These are phyloP conservation scores for Himalopsyche japonica DNA, from an alignment of 2,888 invertebrate species.

Conservation along the genomic window DNA sequence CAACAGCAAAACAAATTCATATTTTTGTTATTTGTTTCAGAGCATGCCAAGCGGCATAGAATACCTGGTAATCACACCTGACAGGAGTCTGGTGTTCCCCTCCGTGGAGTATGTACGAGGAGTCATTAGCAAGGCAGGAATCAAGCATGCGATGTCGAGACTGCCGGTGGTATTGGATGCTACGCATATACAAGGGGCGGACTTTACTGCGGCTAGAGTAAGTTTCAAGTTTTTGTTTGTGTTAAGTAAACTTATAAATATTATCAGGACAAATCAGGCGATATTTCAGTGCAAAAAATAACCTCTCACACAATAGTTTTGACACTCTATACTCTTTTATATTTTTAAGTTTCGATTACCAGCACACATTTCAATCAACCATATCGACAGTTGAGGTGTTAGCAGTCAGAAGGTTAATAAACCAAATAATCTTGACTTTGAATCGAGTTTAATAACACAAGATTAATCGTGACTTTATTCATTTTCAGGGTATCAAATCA, in stretches of 20 bases:
- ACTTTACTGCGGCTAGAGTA: slow-evolving; percentile 79
- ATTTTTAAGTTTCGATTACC: too few relatives aligned
- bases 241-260: too few relatives aligned
- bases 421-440: too few relatives aligned
- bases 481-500: slow-evolving; percentile 67
- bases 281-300: too few relatives aligned
- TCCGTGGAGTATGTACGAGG: slow-evolving; percentile 76
- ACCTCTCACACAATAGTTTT: too few relatives aligned
- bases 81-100: slow-evolving; percentile 76
- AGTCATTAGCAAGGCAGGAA: slow-evolving; percentile 74
- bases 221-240: too few relatives aligned
- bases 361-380: too few relatives aligned
- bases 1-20: neutral
- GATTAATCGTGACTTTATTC: neutral
- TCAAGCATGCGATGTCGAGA: slow-evolving; percentile 59
- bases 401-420: too few relatives aligned
- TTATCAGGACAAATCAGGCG: too few relatives aligned
- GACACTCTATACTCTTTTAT: too few relatives aligned
- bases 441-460: neutral
- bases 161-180: slow-evolving; percentile 79
- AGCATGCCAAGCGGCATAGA: slow-evolving; percentile 51
- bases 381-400: too few relatives aligned
- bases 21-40: slow-evolving; percentile 43
- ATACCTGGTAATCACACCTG: slow-evolving; percentile 67
- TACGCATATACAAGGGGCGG: slow-evolving; percentile 77